phyloP scores from a whole-genome alignment of 2,888 invertebrate genomes.

The Melinopterus prodromus region DNA sequence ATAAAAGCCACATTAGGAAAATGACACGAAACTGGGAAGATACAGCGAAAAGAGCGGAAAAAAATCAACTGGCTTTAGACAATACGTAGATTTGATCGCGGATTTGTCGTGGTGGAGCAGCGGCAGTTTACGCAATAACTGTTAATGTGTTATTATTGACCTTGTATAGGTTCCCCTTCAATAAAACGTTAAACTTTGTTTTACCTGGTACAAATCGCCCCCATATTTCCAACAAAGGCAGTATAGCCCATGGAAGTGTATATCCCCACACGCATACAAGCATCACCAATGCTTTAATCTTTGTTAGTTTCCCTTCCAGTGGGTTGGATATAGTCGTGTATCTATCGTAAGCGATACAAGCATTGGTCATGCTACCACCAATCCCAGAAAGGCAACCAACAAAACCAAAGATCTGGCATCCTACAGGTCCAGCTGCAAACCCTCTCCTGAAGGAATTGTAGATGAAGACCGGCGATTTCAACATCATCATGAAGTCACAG shows the following conservation, averaged over 20 bases:
- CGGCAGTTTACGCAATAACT: too few relatives aligned
- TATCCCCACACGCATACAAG: conserved; percentile 79
- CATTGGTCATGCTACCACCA: conserved; percentile 81
- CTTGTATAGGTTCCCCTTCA: too few relatives aligned
- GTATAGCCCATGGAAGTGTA: conserved; percentile 80
- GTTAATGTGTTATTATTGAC: background rate
- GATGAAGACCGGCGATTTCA: conserved; percentile 84
- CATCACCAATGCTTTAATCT: conserved; percentile 81
- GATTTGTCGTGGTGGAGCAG: too few relatives aligned
- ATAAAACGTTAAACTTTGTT: conserved; percentile 14
- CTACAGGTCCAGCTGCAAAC: conserved; percentile 75
- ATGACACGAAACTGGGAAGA: too few relatives aligned
- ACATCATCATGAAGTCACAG: conserved; percentile 88
- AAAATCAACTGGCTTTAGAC: too few relatives aligned
- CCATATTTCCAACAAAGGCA: conserved; percentile 85
- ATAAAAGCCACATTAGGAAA: too few relatives aligned
- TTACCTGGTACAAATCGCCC: conserved; percentile 85
- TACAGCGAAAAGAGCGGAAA: too few relatives aligned
- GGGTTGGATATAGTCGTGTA: conserved; percentile 82
- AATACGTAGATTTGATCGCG: too few relatives aligned
- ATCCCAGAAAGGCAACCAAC: conserved; percentile 84
- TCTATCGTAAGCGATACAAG: conserved; percentile 87
- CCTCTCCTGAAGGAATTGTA: conserved; percentile 84
- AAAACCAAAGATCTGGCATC: conserved; percentile 79
- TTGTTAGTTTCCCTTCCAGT: conserved; percentile 81